A percentile compares a stretch with the other conserved stretches of the same genome.
Conservation (phyloP, 35 echinoderm and acorn worm species). For the Stichopus chloronotus region DNA sequence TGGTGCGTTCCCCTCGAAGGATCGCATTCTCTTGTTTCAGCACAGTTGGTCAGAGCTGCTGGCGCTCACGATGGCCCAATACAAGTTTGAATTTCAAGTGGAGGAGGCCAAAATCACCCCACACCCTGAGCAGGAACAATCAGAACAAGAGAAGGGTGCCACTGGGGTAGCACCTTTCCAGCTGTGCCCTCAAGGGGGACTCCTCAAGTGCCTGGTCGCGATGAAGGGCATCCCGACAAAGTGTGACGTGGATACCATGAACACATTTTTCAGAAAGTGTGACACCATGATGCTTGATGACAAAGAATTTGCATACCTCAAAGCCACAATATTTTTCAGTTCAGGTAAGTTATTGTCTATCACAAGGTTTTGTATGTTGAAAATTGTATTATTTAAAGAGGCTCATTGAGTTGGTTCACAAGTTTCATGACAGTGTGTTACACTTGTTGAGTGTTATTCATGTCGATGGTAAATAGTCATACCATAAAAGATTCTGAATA, state of each 20-base stretch:
- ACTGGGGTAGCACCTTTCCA: conserved; percentile 1
- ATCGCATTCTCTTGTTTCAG: conserved; percentile 81
- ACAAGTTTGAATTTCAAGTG: conserved; percentile 86
- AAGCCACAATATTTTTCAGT: conserved; percentile 96
- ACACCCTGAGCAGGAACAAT: conserved; percentile 10
- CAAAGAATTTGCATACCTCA: conserved; percentile 98
- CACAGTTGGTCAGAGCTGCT: conserved; percentile 98
- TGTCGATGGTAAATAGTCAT: no score
- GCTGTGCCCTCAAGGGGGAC: conserved; percentile 64
- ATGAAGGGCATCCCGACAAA: conserved; percentile 91
- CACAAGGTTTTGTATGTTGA: no score
- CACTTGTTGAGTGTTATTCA: no score
- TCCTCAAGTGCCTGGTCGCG: conserved; percentile 80
- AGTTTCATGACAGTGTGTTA: no score
- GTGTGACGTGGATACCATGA: conserved; percentile 87
- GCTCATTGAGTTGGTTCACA: no score
- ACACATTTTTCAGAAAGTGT: conserved; percentile 93
- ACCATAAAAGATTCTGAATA: no score
- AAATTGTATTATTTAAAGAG: no score
- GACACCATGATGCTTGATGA: conserved; percentile 89
- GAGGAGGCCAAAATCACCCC: conserved; percentile 67
- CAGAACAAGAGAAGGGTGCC: neutral
- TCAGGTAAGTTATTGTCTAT: conserved; percentile 73
- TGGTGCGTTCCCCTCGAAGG: conserved; percentile 66
- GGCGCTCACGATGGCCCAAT: conserved; percentile 90